Evolutionary conservation across 2,113 vertebrate species (phyloP), one percentile per base, ranked within the genome.

Genomic region (Thamnaconus septentrionalis): DNA sequence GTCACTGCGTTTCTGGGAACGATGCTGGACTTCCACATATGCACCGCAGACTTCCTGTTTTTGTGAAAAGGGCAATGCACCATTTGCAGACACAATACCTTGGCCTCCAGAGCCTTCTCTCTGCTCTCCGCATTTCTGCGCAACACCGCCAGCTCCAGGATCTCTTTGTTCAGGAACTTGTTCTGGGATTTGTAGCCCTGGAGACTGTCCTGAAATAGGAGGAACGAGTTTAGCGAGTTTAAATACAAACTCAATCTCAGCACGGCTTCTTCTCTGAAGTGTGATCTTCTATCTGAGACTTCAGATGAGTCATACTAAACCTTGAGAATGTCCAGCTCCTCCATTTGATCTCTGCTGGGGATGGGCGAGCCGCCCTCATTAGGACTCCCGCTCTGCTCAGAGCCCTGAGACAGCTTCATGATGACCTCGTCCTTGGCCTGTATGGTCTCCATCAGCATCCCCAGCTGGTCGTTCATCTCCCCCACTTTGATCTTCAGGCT

Each of bases 141-240:
- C 44, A 99, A 89, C 6, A 92, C 93, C 3, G 95, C 94, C 73
- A 99, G 92, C 85, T 99, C 97, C 86, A 99, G 84, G 77, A 99
- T 99, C 79, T 99, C 97, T 89, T 99, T 99, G 86, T 99, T 99
- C 54, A 99, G 91, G 79, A 99, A 99, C 67, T 94, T 98, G 84
- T 99, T 99, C 87, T 99, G 97, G 48, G 93, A 93, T 85, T 98
- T 98, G 80, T 98, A 99, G 43, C 95, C 96, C 65, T 98, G 94
- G 59, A 99, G 94, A 76, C 90, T 93, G 84, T 99, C 97, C 97
- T 99, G 89, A 69, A 69, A 73, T 45, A 48, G 3, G 7, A 70
- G 4, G 44, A 62, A 66, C 42, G 39, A 51, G 5, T 12, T 4
- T 2, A 41, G 11, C 50, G 4, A 52, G 44, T 58, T 49, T 31